These are phyloP conservation scores for Watsonalla binaria DNA, from an alignment of 2,888 invertebrate genomes.

Conservation along the genomic window DNA sequence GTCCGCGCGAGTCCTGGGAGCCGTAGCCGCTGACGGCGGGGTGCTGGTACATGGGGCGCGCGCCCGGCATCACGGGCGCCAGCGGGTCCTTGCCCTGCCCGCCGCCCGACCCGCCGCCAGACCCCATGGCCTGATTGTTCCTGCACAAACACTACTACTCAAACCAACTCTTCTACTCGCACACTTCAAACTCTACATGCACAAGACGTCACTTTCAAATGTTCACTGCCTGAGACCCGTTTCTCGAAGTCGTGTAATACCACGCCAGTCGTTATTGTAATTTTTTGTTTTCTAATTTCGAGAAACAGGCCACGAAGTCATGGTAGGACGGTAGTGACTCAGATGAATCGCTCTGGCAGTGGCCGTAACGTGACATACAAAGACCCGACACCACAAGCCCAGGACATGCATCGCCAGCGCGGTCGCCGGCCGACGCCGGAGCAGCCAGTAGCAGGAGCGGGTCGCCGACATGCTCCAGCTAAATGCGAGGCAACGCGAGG, in stretches of 20 bases:
- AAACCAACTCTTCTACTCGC: background rate
- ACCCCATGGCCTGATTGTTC: conserved; percentile 64
- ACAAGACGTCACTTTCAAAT: conserved; percentile 3
- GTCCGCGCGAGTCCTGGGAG: conserved; percentile 60
- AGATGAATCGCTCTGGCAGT: no score
- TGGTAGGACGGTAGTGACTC: no score
- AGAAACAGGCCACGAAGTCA: no score
- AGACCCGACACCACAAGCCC: conserved; percentile 43
- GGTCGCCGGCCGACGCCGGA: background rate
- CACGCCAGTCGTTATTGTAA: no score
- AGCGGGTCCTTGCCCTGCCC: conserved; percentile 72
- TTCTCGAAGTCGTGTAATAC: no score
- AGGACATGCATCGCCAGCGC: conserved; percentile 30
- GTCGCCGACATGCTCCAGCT: conserved; percentile 75
- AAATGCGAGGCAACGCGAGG: conserved; percentile 84
- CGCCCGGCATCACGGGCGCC: conserved; percentile 57
- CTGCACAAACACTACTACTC: conserved; percentile 32
- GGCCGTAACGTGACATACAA: conserved; percentile 3
- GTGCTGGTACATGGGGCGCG: conserved; percentile 59
- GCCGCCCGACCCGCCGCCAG: conserved; percentile 53
- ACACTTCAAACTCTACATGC: background rate
- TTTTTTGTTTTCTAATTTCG: no score
- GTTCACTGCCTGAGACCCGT: background rate
- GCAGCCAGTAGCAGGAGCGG: background rate
- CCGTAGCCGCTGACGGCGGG: conserved; percentile 66